phyloP scores from a whole-genome alignment of 2,888 invertebrate species.

The Lysandra coridon region DNA sequence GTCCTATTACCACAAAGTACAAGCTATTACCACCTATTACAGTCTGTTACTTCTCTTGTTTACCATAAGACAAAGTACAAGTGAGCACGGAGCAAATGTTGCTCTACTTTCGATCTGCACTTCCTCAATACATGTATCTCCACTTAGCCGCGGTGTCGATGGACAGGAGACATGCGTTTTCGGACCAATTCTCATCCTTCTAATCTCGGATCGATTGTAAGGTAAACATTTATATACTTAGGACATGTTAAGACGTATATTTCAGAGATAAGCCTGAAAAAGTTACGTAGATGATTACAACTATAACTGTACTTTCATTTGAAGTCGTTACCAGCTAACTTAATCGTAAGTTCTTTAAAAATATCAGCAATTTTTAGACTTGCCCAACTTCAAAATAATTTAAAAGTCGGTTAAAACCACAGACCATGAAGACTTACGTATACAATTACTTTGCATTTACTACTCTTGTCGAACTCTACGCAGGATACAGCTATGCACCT shows the following conservation, averaged over 20 bases:
- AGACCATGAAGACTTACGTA: too few species aligned
- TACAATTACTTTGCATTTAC: background rate
- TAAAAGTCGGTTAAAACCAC: background rate
- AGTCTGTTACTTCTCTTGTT: background rate
- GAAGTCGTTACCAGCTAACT: too few species aligned
- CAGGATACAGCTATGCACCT: conserved; percentile 3
- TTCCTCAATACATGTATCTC: conserved; percentile 25
- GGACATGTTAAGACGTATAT: background rate
- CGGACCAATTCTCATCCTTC: background rate
- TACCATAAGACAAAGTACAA: background rate
- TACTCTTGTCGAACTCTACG: conserved; percentile 1
- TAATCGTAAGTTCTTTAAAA: too few species aligned
- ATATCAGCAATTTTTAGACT: background rate
- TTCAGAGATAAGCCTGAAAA: too few species aligned
- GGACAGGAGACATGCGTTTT: background rate
- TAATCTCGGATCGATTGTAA: background rate
- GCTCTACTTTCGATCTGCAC: conserved; percentile 15
- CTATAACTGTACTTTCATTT: too few species aligned
- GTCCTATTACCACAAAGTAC: conserved; percentile 4
- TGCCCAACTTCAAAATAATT: background rate
- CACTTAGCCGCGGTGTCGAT: conserved; percentile 6
- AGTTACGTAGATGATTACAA: too few species aligned
- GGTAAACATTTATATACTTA: background rate
- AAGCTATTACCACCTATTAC: background rate
- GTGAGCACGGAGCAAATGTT: background rate